These are phyloP conservation scores for honey bee (Apis mellifera) DNA, from an alignment of 1,140 invertebrate genomes.

Conservation along the genomic window Amel_HAv3.1 CM009946.2:4180001-4180500, in stretches of 20 bases:
- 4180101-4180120: conserved; percentile 61
- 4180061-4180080: conserved; percentile 26
- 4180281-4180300: conserved; percentile 57
- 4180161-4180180: conserved; percentile 49
- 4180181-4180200: conserved; percentile 66
- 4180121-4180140: conserved; percentile 74
- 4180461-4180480: conserved; percentile 38
- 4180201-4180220: conserved; percentile 70
- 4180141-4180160: conserved; percentile 64
- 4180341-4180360: conserved; percentile 71
- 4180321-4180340: conserved; percentile 71
- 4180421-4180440: conserved; percentile 59
- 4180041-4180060: conserved; percentile 5
- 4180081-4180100: conserved; percentile 10
- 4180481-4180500: conserved; percentile 58
- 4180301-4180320: conserved; percentile 77
- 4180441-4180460: conserved; percentile 54
- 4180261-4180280: conserved; percentile 63
- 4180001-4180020: neutral
- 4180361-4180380: conserved; percentile 67
- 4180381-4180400: conserved; percentile 54
- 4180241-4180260: conserved; percentile 65
- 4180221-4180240: conserved; percentile 75
- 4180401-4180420: conserved; percentile 58
- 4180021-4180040: neutral